A percentile compares a stretch with the other conserved stretches of the same genome.
phyloP scores from a whole-genome alignment of 2,888 invertebrate species.

The Cataglyphis cursor region DNA sequence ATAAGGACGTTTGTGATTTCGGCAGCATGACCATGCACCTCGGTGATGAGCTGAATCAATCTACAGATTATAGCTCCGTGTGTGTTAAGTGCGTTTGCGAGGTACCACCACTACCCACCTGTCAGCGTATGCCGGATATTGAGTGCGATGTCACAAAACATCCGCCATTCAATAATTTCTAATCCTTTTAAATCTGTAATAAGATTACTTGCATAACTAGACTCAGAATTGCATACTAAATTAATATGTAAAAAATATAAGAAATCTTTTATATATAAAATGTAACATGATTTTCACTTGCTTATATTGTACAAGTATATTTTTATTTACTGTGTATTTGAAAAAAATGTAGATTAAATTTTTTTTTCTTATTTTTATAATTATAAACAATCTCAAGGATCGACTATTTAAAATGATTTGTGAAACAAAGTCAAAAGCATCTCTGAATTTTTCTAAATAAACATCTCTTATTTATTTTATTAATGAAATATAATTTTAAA shows the following conservation, averaged over 20 bases:
- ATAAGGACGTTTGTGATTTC: conserved; percentile 70
- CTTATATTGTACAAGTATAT: neutral
- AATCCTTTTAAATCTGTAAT: conserved; percentile 18
- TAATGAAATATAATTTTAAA: neutral
- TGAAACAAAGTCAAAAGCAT: neutral
- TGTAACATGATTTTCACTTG: neutral
- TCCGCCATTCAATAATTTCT: neutral
- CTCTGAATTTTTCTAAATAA: neutral
- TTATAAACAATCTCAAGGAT: neutral
- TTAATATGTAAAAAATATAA: neutral
- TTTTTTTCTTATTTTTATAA: neutral
- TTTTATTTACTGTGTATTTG: neutral
- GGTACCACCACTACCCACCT: conserved; percentile 80
- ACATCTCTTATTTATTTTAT: neutral
- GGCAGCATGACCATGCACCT: conserved; percentile 76
- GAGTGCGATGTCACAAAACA: conserved; percentile 74
- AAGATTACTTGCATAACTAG: neutral
- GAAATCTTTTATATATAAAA: neutral
- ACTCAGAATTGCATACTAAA: neutral
- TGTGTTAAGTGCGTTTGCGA: conserved; percentile 81
- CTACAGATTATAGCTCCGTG: conserved; percentile 68
- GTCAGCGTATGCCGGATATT: conserved; percentile 72
- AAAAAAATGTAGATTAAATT: conserved; percentile 5
- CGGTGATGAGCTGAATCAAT: conserved; percentile 78
- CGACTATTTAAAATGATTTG: neutral